A percentile compares a stretch with the other conserved stretches of the same genome.
These are phyloP conservation scores for Antheraea mylitta DNA, from an alignment of 1,140 invertebrate genomes.

Conservation along the genomic window DNA sequence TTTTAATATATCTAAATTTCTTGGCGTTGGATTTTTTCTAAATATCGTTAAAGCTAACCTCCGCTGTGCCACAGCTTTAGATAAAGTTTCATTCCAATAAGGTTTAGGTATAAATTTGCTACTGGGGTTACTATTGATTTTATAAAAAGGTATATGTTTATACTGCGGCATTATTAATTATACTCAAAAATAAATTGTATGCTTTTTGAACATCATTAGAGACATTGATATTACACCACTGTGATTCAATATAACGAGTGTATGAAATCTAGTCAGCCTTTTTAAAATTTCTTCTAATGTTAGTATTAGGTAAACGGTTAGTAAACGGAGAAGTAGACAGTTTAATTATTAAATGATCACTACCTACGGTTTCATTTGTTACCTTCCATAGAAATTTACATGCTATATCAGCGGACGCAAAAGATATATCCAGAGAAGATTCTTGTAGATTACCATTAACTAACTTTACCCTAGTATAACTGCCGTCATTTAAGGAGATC, in stretches of 20 bases:
- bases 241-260: not conserved
- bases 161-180: slow-evolving; percentile 6
- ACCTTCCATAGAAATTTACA: slow-evolving; percentile 23
- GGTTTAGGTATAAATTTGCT: slow-evolving; percentile 23
- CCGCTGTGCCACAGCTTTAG: slow-evolving; percentile 30
- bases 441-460: slow-evolving; percentile 24
- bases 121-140: not conserved
- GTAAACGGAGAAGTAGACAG: not conserved
- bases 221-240: not conserved
- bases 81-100: slow-evolving; percentile 36
- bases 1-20: slow-evolving; percentile 32
- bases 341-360: slow-evolving; percentile 32
- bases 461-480: slow-evolving; percentile 12
- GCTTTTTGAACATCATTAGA: not conserved
- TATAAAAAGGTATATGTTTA: not conserved
- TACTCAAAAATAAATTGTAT: not conserved
- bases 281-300: slow-evolving; percentile 30
- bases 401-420: slow-evolving; percentile 27
- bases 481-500: slow-evolving; percentile 7
- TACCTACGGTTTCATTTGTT: slow-evolving; percentile 28
- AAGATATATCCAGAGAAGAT: slow-evolving; percentile 30
- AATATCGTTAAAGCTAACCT: slow-evolving; percentile 34
- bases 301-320: not conserved
- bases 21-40: slow-evolving; percentile 36
- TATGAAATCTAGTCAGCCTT: slow-evolving; percentile 24